Evolutionary conservation across 2,113 vertebrate species (phyloP), one percentile per base, ranked within the genome.

Genomic region (Engystomops pustulosus): DNA sequence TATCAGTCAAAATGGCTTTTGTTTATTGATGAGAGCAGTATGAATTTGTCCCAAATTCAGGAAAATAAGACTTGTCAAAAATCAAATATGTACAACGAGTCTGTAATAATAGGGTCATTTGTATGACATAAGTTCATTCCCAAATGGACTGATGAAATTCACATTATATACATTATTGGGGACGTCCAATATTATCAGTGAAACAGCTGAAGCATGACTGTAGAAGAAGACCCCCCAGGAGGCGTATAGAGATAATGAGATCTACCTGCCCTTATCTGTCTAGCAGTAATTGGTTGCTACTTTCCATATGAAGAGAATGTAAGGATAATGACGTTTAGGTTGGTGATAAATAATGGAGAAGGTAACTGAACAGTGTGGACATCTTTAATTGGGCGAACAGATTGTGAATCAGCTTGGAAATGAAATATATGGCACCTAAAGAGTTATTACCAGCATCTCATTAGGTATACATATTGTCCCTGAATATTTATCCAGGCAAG

Each of bases 401-500:
- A 51, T 75, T 58, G 34, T 60, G 51, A 11, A 58, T 27, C 41
- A 38, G 30, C 74, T 77, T 58, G n/a, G 36, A n/a, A 38, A 15
- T 58, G 0, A 15, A 15, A 11, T 41, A 8, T 38, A 78, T 23
- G 32, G 51, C 51, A 58, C 11, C 2, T 58, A 41, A 60, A 38
- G 51, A 25, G 75, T 60, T 36, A 41, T 60, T 60, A 78, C 14
- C 5, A 47, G 47, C 14, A 14, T 58, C 88, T 90, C 85, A 84
- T 89, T 91, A 91, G 88, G 85, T 86, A 85, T 85, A 67, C 15
- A 86, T 85, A 86, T 83, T 80, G 86, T 86, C 86, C 86, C 87
- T 88, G 90, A 90, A 90, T 89, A 84, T 90, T 93, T 91, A 88
- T 90, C 87, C 88, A 89, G 87, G 86, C 72, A 88, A 84, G 86